A percentile compares a stretch with the other conserved stretches of the same genome.
phyloP scores from a whole-genome alignment of 2,797 vertebrate genomes.

The Miichthys miiuy region DNA sequence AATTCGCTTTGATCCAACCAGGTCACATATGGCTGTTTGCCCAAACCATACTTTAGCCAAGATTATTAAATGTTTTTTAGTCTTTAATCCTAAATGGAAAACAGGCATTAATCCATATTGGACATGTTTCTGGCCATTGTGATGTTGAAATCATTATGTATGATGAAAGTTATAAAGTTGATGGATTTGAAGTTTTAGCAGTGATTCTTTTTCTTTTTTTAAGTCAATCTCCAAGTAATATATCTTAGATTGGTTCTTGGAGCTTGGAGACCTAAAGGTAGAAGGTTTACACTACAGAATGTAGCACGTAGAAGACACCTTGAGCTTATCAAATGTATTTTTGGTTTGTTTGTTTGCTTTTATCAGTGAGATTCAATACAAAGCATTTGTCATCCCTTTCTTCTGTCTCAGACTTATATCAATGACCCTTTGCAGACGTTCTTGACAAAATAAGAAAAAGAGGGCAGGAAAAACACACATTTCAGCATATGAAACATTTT shows the following conservation, averaged over 20 bases:
- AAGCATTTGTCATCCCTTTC: neutral
- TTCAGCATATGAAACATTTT: neutral
- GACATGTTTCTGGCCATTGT: slow-evolving; percentile 28
- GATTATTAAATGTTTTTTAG: slow-evolving; percentile 36
- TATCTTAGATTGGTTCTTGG: neutral
- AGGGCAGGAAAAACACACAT: neutral
- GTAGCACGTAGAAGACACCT: neutral
- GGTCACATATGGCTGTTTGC: slow-evolving; percentile 55
- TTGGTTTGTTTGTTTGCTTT: neutral
- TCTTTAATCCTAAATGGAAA: slow-evolving; percentile 48
- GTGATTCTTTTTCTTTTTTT: slow-evolving; percentile 22
- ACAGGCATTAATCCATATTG: slow-evolving; percentile 36
- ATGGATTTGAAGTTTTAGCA: slow-evolving; percentile 22
- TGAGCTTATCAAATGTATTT: neutral
- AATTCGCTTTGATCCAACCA: slow-evolving; percentile 56
- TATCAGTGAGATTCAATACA: slow-evolving; percentile 10
- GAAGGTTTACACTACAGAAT: neutral
- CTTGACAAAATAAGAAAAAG: neutral
- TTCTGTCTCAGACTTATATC: neutral
- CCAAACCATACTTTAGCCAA: slow-evolving; percentile 40
- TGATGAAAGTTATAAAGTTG: slow-evolving; percentile 22
- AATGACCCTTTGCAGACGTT: slow-evolving; percentile 3
- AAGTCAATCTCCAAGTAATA: neutral
- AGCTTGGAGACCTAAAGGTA: neutral
- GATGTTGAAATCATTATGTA: slow-evolving; percentile 17